Percentiles rank a stretch among this genome's conserved stretches.
phyloP scores from a whole-genome alignment of 2,888 invertebrate genomes.

The Andrena dorsata region DNA sequence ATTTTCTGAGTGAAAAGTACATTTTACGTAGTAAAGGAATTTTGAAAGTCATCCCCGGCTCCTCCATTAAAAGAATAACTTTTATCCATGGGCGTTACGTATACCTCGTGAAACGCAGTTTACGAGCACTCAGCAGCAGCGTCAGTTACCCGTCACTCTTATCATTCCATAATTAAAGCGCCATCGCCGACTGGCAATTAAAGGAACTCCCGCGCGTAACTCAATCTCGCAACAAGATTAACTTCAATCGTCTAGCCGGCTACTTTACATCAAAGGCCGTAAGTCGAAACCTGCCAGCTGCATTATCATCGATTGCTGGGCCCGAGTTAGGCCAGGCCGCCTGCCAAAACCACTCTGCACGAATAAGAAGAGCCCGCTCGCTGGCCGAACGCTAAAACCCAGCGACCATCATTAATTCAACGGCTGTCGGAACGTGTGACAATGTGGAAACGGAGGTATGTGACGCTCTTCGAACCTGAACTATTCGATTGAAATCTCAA shows the following conservation, averaged over 20 bases:
- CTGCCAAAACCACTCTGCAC: slow-evolving; percentile 24
- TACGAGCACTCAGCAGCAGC: neutral
- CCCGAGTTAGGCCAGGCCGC: slow-evolving; percentile 6
- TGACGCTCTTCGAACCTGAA: neutral
- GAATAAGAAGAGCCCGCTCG: slow-evolving; percentile 15
- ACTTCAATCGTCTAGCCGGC: slow-evolving; percentile 4
- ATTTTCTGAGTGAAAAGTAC: neutral
- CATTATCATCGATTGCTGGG: slow-evolving; percentile 15
- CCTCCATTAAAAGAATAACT: neutral
- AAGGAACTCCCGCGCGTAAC: slow-evolving; percentile 3
- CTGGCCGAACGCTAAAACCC: neutral
- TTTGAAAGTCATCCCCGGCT: neutral
- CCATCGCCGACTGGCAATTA: neutral
- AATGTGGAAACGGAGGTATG: neutral
- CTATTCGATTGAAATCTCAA: neutral
- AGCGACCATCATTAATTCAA: slow-evolving; percentile 5
- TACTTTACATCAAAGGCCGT: slow-evolving; percentile 26
- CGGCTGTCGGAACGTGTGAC: neutral
- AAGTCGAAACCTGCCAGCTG: neutral
- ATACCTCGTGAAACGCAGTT: slow-evolving; percentile 10
- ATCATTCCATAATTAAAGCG: slow-evolving; percentile 28
- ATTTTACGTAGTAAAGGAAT: neutral
- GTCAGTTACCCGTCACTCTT: neutral
- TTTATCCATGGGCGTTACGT: neutral
- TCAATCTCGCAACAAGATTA: slow-evolving; percentile 35